Evolutionary conservation across 1,140 invertebrate genomes (phyloP), one percentile per base, ranked within the genome.

Genomic region (Aphaenogaster rudis): DNA sequence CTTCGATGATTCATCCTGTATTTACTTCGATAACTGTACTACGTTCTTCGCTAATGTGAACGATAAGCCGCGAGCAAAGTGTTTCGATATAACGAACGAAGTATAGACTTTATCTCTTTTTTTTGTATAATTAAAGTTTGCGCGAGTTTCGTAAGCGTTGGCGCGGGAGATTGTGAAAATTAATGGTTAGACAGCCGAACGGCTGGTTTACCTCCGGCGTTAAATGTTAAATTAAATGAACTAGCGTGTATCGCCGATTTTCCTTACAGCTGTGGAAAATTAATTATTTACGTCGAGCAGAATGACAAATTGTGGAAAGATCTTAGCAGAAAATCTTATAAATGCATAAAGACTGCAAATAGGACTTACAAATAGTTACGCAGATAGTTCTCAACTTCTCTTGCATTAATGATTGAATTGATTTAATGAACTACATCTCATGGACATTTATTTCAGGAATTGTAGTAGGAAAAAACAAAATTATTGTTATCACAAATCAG

Each of bases 51-150:
- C 21, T 76, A 52, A 48, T 39, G 33, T 7, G n/a, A 42, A 4
- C 5, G n/a, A 28, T 28, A 59, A n/a, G 9, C 1, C 9, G 7
- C 6, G 11, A 3, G 9, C 33, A 3, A 59, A n/a, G 8, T 33
- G 66, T 69, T 33, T 50, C 45, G 42, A 13, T 6, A 3, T 36
- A 33, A 72, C 69, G 9, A n/a, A 15, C 28, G 21, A 72, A 72
- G 28, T 72, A 33, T n/a, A 33, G 15, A 7, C 11, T 8, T 17
- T 52, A 72, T 28, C 48, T n/a, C 15, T 52, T 69, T 42, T 45
- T 54, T 45, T 52, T 54, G 28, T n/a, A 72, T 4, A 69, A 50
- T 50, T 72, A 72, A 52, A 72, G 8, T 52, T 52, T 52, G 52
- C 13, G 13, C 1, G 4, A 1, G 21, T 69, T 69, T 69, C 66